A percentile compares a stretch with the other conserved stretches of the same genome.
phyloP scores from a whole-genome alignment of 2,888 invertebrate species.

The Hyalella azteca region DNA sequence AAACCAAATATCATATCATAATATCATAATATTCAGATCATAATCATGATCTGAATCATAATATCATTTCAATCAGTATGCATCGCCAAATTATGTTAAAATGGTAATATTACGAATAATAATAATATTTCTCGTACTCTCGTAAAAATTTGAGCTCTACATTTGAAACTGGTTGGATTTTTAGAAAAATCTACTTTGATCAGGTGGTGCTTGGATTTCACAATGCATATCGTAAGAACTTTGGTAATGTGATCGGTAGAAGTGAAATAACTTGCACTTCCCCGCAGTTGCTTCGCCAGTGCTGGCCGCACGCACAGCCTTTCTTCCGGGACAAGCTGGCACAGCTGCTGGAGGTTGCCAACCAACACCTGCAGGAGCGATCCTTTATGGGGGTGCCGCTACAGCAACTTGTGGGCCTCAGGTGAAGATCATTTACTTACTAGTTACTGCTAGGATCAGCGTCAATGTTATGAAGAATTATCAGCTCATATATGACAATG shows the following conservation, averaged over 20 bases:
- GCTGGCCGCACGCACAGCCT: constrained; percentile 5
- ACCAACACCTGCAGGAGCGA: constrained; percentile 20
- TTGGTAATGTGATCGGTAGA: not conserved
- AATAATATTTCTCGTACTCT: not conserved
- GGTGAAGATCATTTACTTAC: too few species aligned
- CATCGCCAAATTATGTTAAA: not conserved
- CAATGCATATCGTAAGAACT: not conserved
- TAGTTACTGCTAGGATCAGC: too few species aligned
- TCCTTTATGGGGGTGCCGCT: constrained; percentile 3
- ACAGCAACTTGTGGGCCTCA: constrained; percentile 9
- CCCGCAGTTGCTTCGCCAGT: not conserved
- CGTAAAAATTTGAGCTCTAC: not conserved
- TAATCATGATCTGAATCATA: too few species aligned
- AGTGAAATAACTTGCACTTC: not conserved
- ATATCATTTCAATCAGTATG: too few species aligned
- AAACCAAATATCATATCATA: too few species aligned
- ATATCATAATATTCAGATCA: too few species aligned
- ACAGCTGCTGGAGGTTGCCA: constrained; percentile 16
- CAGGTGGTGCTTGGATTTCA: not conserved
- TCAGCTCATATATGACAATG: too few species aligned
- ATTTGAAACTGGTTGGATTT: not conserved
- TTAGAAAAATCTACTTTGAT: not conserved
- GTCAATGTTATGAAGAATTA: too few species aligned
- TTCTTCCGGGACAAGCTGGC: constrained; percentile 29
- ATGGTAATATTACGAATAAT: not conserved